A percentile compares a stretch with the other conserved stretches of the same genome.
Evolutionary conservation across 53 echinoderm and acorn worm genomes (phyloP).

Genomic region (Echinometra lucunter): DNA sequence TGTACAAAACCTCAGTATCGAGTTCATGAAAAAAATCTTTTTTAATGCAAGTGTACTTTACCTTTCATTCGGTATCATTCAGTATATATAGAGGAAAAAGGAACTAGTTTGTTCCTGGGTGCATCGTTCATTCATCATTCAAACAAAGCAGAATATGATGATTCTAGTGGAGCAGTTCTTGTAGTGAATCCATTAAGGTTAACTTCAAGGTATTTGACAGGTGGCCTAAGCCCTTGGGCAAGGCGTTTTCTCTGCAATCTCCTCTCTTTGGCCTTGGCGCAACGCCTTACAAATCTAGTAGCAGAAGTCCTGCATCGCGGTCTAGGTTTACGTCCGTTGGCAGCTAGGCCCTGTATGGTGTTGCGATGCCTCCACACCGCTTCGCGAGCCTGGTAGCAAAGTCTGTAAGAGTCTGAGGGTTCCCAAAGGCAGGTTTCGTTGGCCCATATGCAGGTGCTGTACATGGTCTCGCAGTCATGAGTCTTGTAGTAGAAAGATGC

Average conservation of each 20-base stretch:
- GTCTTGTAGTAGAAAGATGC: slow-evolving; percentile 27
- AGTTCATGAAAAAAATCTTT: background rate
- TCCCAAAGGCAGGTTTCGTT: slow-evolving; percentile 59
- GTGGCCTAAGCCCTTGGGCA: slow-evolving; percentile 18
- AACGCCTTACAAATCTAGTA: slow-evolving; percentile 25
- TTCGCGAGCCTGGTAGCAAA: slow-evolving; percentile 64
- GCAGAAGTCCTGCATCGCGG: slow-evolving; percentile 10
- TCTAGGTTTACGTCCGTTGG: background rate
- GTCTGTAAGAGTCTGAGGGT: background rate
- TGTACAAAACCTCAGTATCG: background rate
- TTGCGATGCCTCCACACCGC: slow-evolving; percentile 41
- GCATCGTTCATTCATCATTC: background rate
- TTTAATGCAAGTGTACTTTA: background rate
- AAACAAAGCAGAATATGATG: slow-evolving; percentile 17
- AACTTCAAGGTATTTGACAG: slow-evolving; percentile 16
- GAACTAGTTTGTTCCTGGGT: background rate
- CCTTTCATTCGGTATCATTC: background rate
- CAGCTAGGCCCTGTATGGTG: background rate
- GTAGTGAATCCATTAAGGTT: background rate
- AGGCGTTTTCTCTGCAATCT: background rate
- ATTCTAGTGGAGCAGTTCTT: background rate
- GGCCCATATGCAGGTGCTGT: slow-evolving; percentile 18
- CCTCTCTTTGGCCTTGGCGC: slow-evolving; percentile 10
- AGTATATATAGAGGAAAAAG: background rate
- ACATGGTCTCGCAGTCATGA: slow-evolving; percentile 56